A percentile compares a stretch with the other conserved stretches of the same genome.
These are phyloP conservation scores for Hirtodrosophila confusa DNA, from an alignment of 2,888 invertebrate species.

Conservation along the genomic window DNA sequence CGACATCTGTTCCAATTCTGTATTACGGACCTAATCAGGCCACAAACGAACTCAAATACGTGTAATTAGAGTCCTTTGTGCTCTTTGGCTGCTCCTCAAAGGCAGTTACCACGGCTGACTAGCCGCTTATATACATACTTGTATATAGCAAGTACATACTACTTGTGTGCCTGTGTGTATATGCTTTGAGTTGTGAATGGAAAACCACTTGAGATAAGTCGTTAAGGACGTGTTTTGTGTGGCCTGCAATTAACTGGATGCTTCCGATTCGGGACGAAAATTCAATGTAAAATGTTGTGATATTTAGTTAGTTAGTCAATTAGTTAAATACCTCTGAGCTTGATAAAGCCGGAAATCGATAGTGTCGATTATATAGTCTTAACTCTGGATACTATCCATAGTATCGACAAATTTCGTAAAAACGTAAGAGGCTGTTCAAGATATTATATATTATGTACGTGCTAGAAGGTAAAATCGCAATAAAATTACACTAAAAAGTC, in stretches of 20 bases:
- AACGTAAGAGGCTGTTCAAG: no score
- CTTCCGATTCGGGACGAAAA: slow-evolving; percentile 34
- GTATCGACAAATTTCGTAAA: no score
- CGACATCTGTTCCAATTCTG: slow-evolving; percentile 62
- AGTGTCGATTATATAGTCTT: no score
- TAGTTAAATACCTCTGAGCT: no score
- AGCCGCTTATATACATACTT: slow-evolving; percentile 9
- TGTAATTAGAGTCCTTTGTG: slow-evolving; percentile 50
- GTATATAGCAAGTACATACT: slow-evolving; percentile 4
- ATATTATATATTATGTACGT: no score
- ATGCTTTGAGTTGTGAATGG: no score
- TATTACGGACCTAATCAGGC: slow-evolving; percentile 33
- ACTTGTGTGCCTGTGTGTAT: slow-evolving; percentile 3
- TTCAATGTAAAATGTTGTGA: no score
- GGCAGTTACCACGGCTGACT: not conserved
- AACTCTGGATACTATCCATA: no score
- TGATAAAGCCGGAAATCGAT: no score
- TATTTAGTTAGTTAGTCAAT: no score
- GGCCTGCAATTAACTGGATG: slow-evolving; percentile 29
- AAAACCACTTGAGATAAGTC: slow-evolving; percentile 31
- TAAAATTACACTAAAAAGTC: no score
- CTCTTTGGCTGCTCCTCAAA: slow-evolving; percentile 15
- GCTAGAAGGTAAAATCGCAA: no score
- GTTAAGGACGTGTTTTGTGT: slow-evolving; percentile 32
- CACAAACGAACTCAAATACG: slow-evolving; percentile 37